These are phyloP conservation scores for Xylophagus ater DNA, from an alignment of 2,888 invertebrate genomes.

Conservation along the genomic window DNA sequence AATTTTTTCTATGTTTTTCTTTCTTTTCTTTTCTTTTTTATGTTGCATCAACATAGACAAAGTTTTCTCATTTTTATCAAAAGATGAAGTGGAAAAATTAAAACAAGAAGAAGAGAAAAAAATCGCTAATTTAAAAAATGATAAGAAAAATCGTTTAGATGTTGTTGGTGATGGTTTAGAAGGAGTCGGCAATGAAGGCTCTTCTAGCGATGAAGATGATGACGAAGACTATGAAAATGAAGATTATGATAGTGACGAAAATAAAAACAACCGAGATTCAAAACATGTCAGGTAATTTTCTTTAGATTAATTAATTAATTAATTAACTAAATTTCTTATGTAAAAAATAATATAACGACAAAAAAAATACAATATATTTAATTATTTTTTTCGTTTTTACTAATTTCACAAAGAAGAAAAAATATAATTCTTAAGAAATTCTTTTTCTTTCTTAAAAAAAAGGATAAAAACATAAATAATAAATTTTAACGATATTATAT, in stretches of 20 bases:
- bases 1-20: not conserved
- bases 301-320: not conserved
- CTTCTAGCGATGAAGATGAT: constrained; percentile 1
- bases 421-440: no score
- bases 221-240: constrained; percentile 22
- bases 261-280: constrained; percentile 20
- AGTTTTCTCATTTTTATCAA: constrained; percentile 86
- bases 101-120: constrained; percentile 87
- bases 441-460: no score
- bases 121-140: constrained; percentile 50
- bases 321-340: not conserved
- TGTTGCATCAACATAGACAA: constrained; percentile 52
- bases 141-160: constrained; percentile 39
- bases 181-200: constrained; percentile 12
- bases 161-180: constrained; percentile 25
- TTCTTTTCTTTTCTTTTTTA: constrained; percentile 3
- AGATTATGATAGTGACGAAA: constrained; percentile 24
- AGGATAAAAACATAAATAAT: no score
- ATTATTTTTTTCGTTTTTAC: no score
- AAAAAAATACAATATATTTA: no score
- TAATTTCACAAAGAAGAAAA: no score
- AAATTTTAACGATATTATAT: no score
- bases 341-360: no score
- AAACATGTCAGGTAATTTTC: constrained; percentile 17
- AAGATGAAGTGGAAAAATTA: constrained; percentile 87